Evolutionary conservation across 2,113 vertebrate species (phyloP), one percentile per base, ranked within the genome.

Genomic region (Coregonus clupeaformis): DNA sequence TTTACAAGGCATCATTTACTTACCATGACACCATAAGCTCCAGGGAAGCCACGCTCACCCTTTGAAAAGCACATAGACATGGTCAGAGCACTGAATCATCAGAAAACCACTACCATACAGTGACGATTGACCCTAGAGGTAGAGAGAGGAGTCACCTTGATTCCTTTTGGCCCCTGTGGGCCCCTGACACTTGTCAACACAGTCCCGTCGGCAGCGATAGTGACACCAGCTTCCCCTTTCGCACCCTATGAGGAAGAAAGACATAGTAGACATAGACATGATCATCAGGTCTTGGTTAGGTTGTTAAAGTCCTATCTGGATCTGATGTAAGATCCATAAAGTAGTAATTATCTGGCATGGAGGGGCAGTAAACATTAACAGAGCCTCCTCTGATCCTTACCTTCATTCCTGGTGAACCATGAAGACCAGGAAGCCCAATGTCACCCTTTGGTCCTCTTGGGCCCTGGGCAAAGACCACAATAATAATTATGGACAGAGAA

Each of bases 391-490:
- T 59, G n/a, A 36, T 57, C 36, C 65, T 86, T 77, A 94, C 93
- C 89, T 93, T 94, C 4, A 79, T 4, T 22, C 93, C 93, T 85
- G 90, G 77, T 84, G 88, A 87, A 72, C 97, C 97, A 57, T 88
- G 91, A 24, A 84, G 60, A 57, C 96, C 97, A 82, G 83, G 81
- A 64, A 89, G 77, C 0, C 97, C 97, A 1, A 73, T 71, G 73
- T 96, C 94, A 79, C 97, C 97, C 79, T 97, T 97, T 0, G 93
- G 95, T 93, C 97, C 96, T 71, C 65, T 91, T 6, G 95, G 95
- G 9, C 97, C 97, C 97, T 98, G 72, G 3, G 13, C 2, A 66
- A 60, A 42, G 65, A 52, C 65, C 47, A 66, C 30, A 52, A 18
- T 4, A 52, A 16, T 52, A 52, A 52, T 52, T 14, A 52, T 18